Evolutionary conservation across 2,113 vertebrate genomes (phyloP).

Genomic region (Hyperopisus bebe): DNA sequence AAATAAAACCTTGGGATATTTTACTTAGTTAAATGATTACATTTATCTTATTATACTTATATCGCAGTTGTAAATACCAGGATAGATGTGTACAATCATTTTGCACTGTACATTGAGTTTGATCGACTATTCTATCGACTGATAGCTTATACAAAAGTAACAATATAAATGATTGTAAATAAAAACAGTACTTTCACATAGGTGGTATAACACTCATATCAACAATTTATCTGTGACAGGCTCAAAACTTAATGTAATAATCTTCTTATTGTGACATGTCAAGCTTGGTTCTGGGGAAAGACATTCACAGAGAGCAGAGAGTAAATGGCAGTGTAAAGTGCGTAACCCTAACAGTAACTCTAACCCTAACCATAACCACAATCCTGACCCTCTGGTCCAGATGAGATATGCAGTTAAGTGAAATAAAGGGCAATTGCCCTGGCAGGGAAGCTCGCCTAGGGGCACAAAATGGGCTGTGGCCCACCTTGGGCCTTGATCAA

Average conservation of each 20-base stretch:
- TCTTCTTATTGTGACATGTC: background rate
- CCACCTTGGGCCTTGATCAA: background rate
- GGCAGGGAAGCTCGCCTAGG: background rate
- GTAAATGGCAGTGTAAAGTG: background rate
- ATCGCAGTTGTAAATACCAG: background rate
- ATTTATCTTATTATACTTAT: background rate
- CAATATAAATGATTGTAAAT: background rate
- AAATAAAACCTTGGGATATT: background rate
- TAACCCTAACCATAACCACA: background rate
- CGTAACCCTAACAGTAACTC: background rate
- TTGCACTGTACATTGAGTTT: background rate
- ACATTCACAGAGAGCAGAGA: background rate
- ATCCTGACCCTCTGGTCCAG: background rate
- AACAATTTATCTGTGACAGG: background rate
- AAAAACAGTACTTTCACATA: background rate
- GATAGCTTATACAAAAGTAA: background rate
- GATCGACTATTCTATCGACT: background rate
- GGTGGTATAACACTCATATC: background rate
- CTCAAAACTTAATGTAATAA: background rate
- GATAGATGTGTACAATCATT: background rate
- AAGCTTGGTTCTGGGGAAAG: background rate
- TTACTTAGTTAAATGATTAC: background rate
- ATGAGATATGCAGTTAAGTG: background rate
- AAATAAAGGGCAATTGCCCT: background rate
- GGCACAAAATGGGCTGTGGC: background rate